These are phyloP conservation scores for Aspidiotus destructor DNA, from an alignment of 2,888 invertebrate genomes.

Conservation along the genomic window DNA sequence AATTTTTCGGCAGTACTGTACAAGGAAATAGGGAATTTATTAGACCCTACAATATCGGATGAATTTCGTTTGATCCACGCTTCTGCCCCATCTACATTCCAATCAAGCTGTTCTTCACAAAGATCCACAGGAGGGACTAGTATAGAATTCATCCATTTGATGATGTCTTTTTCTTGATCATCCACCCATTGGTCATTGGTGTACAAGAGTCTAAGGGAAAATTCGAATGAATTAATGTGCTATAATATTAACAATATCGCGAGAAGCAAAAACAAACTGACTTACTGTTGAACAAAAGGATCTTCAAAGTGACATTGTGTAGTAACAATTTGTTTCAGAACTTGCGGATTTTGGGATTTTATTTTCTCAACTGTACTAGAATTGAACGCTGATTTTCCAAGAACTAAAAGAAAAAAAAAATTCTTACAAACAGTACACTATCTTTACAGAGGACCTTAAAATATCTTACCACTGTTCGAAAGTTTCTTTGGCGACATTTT, in stretches of 20 bases:
- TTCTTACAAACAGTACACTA: neutral
- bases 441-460: neutral
- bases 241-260: neutral
- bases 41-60: constrained; percentile 48
- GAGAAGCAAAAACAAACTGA: neutral
- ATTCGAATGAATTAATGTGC: no score
- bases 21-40: constrained; percentile 33
- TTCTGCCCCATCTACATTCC: constrained; percentile 59
- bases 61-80: constrained; percentile 64
- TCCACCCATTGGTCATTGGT: constrained; percentile 47
- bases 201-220: constrained; percentile 32
- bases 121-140: constrained; percentile 61
- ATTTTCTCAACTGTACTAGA: constrained; percentile 16
- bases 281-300: constrained; percentile 26
- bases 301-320: constrained; percentile 19
- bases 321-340: constrained; percentile 19
- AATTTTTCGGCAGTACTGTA: constrained; percentile 40
- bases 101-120: constrained; percentile 53
- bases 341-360: constrained; percentile 13
- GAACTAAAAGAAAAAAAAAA: neutral
- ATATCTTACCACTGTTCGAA: neutral
- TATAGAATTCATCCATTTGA: constrained; percentile 68
- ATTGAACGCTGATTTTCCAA: neutral
- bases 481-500: neutral
- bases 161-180: constrained; percentile 60